Evolutionary conservation across 2,113 vertebrate species (phyloP), one percentile per base, ranked within the genome.

Genomic region (Dipodomys ordii): DNA sequence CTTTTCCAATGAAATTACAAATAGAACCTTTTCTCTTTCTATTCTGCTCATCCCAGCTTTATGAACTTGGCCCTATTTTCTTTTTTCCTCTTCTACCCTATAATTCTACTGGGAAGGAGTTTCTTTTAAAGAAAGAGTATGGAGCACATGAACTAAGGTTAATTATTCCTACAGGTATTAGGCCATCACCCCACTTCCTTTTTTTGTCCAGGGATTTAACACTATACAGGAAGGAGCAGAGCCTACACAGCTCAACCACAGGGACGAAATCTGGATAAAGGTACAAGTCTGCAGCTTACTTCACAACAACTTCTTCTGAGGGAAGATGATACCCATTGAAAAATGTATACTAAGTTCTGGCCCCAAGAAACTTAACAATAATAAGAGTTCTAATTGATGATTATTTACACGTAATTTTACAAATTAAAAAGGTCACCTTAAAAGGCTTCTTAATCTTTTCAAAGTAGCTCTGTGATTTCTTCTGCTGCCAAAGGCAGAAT

Each of bases 1-100:
- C 97, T 98, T 98, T 98, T 96, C 91, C 93, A 96, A 87, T 93
- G 92, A 80, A 80, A 98, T 91, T 80, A 91, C 93, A 92, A 97
- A 90, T 77, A 88, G 97, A 73, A 65, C 81, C 79, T 83, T 92
- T 94, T 85, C 91, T 93, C 96, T 93, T 97, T 93, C 80, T 90
- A 88, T 95, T 46, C 92, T 86, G 95, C 81, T 71, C 93, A 87
- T 32, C 57, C 94, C 62, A 90, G 53, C 95, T 95, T 96, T 93
- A 83, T 62, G 74, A 96, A 91, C 89, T 95, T 86, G 96, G 95
- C 78, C 83, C 72, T 88, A 93, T 86, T 94, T 76, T 92, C 94
- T 81, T 93, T 85, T 89, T 67, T 94, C 12, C 88, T 44, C 53
- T 84, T 95, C n/a, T 80, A 19, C 53, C 35, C 39, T 79, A n/a